Conservation (phyloP, 2,888 invertebrate genomes). For the Anarsia innoxiella region DNA sequence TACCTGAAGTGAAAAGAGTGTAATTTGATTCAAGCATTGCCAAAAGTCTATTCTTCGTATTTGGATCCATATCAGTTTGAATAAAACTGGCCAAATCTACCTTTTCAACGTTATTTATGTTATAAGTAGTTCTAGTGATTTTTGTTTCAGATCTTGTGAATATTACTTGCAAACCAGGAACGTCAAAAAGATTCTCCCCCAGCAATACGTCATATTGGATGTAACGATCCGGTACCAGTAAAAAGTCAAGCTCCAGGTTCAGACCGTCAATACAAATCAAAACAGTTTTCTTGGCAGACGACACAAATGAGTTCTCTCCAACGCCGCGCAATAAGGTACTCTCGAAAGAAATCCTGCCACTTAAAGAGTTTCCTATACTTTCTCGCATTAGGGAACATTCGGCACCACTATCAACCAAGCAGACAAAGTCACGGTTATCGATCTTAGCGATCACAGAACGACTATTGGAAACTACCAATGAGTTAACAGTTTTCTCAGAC, state of each 20-base stretch:
- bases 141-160: background rate
- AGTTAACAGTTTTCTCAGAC: background rate
- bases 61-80: constrained; percentile 1
- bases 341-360: too few relatives aligned
- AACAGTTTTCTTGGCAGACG: background rate
- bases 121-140: background rate
- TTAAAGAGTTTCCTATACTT: background rate
- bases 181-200: constrained; percentile 11
- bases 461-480: background rate
- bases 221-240: background rate
- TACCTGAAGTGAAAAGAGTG: constrained; percentile 13
- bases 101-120: too few relatives aligned
- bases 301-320: background rate
- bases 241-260: background rate
- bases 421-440: constrained; percentile 1
- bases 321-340: background rate
- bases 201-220: background rate
- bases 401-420: constrained; percentile 2
- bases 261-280: background rate
- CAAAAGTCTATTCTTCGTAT: background rate
- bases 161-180: constrained; percentile 4
- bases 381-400: background rate
- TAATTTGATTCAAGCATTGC: constrained; percentile 6
- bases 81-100: constrained; percentile 1
- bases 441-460: background rate